A percentile compares a stretch with the other conserved stretches of the same genome.
These are phyloP conservation scores for Beris chalybata DNA, from an alignment of 2,888 invertebrate species.

Conservation along the genomic window DNA sequence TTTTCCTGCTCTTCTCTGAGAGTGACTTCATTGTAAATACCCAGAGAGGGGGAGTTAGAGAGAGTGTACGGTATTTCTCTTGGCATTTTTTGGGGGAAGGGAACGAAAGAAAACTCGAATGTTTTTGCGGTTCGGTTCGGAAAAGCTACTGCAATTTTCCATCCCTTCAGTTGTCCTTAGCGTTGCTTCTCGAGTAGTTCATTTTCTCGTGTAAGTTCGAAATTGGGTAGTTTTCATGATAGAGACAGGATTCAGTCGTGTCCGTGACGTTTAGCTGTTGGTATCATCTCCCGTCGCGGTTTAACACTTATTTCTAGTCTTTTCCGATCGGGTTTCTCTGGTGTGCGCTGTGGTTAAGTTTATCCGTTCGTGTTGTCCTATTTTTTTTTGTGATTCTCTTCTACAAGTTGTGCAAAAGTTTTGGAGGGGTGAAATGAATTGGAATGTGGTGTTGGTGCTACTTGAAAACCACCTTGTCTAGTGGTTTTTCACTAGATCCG, in stretches of 20 bases:
- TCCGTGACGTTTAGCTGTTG: not conserved
- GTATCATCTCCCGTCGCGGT: not conserved
- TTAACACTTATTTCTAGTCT: not conserved
- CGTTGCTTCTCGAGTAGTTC: no score
- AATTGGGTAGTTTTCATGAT: no score
- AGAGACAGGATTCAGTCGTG: not conserved
- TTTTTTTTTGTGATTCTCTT: not conserved
- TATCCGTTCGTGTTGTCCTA: not conserved
- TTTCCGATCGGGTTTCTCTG: not conserved
- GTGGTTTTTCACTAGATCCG: constrained; percentile 28
- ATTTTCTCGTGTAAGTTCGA: no score
- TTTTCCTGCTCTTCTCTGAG: no score
- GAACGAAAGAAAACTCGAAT: no score
- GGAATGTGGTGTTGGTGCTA: constrained; percentile 24
- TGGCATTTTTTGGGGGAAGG: no score
- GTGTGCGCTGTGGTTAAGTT: not conserved
- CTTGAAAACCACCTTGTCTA: constrained; percentile 30
- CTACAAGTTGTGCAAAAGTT: not conserved
- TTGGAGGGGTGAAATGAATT: no score
- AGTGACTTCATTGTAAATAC: no score
- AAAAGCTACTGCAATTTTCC: not conserved
- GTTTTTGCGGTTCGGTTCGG: constrained; percentile 3
- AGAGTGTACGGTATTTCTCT: no score
- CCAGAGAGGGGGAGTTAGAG: no score
- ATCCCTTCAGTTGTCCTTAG: no score